Evolutionary conservation across 1,140 invertebrate species (phyloP), one percentile per base, ranked within the genome.

Genomic region (Lordiphosa stackelbergi): DNA sequence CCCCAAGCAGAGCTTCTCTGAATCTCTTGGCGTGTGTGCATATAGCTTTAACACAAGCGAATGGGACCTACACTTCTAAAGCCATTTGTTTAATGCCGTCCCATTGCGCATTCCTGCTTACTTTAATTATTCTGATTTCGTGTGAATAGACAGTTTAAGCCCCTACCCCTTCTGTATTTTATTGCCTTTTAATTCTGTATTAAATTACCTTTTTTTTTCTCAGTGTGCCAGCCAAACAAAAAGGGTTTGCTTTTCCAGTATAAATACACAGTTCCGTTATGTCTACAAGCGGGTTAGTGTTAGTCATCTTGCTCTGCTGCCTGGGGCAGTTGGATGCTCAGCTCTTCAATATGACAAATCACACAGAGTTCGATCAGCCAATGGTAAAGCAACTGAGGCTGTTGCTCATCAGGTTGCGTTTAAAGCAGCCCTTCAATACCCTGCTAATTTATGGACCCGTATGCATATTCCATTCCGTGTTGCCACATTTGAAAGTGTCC

Each of bases 391-490:
- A n/a, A 19, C 10, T 79, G n/a, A 13, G 69, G 2, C 12, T 22
- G 1, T 53, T 73, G 0, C 5, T 79, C 3, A 3, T 9, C 3
- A 46, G 43, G 13, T 34, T 79, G 3, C 54, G 38, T n/a, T 6
- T 12, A 2, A 55, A 73, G 19, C 49, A 45, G 16, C n/a, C 57
- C 8, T 81, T 53, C 5, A 57, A 78, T 10, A 79, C 57, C 0
- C 3, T 78, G 3, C 12, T 70, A 1, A 8, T 78, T 0, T 70
- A 78, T 16, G 70, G 63, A 9, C 9, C 11, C 0, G 12, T 35
- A 9, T 78, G 74, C 24, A 35, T 66, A 38, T 79, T 73, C 2
- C 56, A 74, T 9, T 11, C 9, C 0, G 5, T 79, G 28, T 6
- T 56, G n/a, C 12, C 9, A 0, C 28, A 34, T 0, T 31, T 79